phyloP scores from a whole-genome alignment of 2,888 invertebrate species.

The Tenthredo mesomela region DNA sequence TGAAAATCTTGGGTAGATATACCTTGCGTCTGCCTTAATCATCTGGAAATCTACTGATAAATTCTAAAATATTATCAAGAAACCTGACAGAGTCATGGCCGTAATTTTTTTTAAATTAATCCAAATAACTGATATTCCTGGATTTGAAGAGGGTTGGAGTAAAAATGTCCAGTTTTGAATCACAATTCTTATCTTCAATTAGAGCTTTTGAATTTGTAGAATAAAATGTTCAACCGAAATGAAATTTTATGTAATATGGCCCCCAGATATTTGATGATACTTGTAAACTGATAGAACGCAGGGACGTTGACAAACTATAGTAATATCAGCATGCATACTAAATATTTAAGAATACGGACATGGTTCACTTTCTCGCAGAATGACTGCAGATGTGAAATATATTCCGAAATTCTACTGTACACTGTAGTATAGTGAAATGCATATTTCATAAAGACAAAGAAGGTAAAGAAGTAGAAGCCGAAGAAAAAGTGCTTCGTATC shows the following conservation, averaged over 20 bases:
- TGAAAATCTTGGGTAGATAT: not conserved
- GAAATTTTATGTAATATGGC: not conserved
- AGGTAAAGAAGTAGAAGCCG: not conserved
- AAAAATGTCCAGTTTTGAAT: not conserved
- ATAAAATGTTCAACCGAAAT: not conserved
- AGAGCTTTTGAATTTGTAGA: not conserved
- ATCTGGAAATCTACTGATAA: not conserved
- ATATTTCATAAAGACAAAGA: constrained; percentile 48
- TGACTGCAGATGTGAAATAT: constrained; percentile 32
- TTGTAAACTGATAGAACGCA: not conserved
- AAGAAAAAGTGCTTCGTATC: constrained; percentile 40
- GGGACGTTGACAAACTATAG: constrained; percentile 37
- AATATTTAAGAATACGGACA: constrained; percentile 28
- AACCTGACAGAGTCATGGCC: not conserved
- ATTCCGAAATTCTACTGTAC: constrained; percentile 32
- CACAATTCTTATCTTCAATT: not conserved
- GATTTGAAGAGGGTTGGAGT: not conserved
- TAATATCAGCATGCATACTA: constrained; percentile 24
- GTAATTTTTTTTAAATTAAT: not conserved
- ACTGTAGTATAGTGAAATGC: constrained; percentile 33
- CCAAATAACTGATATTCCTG: not conserved
- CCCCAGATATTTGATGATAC: not conserved
- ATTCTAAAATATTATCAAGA: not conserved
- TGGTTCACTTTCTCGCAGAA: not conserved
- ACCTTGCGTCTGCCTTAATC: not conserved